A percentile compares a stretch with the other conserved stretches of the same genome.
These are phyloP conservation scores for Trachemys scripta DNA, from an alignment of 2,113 vertebrate species.

Conservation along the genomic window DNA sequence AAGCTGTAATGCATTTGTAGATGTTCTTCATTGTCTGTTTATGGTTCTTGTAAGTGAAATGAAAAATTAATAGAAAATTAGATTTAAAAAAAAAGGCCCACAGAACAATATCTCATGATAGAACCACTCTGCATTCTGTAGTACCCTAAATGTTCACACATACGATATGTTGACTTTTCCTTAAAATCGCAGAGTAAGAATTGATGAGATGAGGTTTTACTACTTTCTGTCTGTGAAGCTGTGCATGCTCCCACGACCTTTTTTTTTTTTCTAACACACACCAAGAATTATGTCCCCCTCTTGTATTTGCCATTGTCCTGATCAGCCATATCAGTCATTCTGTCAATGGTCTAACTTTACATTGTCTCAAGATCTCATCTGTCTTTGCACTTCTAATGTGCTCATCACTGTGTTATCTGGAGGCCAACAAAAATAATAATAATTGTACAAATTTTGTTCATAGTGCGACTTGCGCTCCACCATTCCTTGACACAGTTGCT, in stretches of 20 bases:
- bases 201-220: background rate
- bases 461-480: background rate
- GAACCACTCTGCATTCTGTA: background rate
- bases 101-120: background rate
- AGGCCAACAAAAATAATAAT: background rate
- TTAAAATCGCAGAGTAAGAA: background rate
- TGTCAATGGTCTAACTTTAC: background rate
- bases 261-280: rapidly evolving
- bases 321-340: rapidly evolving
- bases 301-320: rapidly evolving
- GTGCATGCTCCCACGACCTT: rapidly evolving
- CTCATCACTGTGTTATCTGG: rapidly evolving
- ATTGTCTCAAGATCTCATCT: rapidly evolving
- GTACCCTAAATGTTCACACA: background rate
- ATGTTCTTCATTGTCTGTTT: background rate
- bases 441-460: rapidly evolving
- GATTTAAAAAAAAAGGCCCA: background rate
- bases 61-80: background rate
- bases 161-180: background rate
- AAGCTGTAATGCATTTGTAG: background rate
- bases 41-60: background rate
- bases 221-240: background rate
- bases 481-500: rapidly evolving
- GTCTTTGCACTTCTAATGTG: background rate
- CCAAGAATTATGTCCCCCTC: rapidly evolving